Evolutionary conservation across 2,113 vertebrate species (phyloP).

Genomic region (Eretmochelys imbricata): DNA sequence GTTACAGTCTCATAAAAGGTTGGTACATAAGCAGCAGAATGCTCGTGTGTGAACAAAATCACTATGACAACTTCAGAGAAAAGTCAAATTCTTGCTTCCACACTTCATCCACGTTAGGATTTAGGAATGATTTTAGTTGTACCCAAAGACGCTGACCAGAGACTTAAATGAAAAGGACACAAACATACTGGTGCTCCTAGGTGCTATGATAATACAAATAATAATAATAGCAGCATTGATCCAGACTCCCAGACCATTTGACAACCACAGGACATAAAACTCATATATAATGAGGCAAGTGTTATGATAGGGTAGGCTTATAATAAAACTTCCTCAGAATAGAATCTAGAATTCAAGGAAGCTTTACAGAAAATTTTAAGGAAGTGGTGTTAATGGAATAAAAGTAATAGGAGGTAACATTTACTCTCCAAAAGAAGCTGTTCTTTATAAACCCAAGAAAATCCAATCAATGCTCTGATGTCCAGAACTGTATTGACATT

Average conservation of each 20-base stretch:
- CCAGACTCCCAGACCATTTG: not conserved
- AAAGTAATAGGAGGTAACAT: not conserved
- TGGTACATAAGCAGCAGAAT: not conserved
- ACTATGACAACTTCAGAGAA: not conserved
- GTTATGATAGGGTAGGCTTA: not conserved
- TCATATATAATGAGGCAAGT: constrained; percentile 12
- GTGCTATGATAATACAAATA: not conserved
- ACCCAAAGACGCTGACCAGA: not conserved
- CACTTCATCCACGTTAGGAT: not conserved
- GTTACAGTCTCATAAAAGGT: not conserved
- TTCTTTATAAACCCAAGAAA: not conserved
- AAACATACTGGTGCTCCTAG: not conserved
- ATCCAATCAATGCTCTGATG: not conserved
- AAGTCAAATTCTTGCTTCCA: not conserved
- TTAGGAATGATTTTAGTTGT: not conserved
- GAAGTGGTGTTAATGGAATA: not conserved
- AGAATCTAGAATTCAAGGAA: constrained; percentile 34
- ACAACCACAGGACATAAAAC: not conserved
- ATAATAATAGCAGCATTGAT: not conserved
- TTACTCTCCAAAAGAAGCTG: not conserved
- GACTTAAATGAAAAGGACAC: not conserved
- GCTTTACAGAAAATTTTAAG: not conserved
- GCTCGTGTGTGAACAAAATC: not conserved
- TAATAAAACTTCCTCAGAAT: constrained; percentile 14
- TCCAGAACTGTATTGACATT: not conserved